Base-by-base conservation (phyloP, 2,888 invertebrate genomes). In the Dimorphilus gyrociliatus region DNA sequence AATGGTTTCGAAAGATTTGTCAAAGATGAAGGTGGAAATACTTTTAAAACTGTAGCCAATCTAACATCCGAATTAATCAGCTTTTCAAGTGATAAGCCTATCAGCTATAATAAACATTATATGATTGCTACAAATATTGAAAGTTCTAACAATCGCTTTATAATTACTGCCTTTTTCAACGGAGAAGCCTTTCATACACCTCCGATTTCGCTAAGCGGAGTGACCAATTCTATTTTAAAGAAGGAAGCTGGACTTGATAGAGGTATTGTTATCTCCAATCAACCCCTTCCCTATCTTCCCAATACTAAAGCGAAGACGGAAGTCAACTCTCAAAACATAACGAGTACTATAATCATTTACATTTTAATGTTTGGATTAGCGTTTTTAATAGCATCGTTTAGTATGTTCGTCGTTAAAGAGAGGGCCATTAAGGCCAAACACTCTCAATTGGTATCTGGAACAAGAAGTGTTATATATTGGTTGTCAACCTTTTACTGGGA, bases 141-240 rank as follows among this genome's bases (percentile, higher is more conserved):
- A 5, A 23, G 41, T 2, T 29, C n/a, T n/a, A n/a, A n/a, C n/a
- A n/a, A n/a, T n/a, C n/a, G n/a, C n/a, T n/a, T n/a, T n/a, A n/a
- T n/a, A n/a, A n/a, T 35, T 36, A 48, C 8, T 0, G 76, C 73
- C 0, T 75, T 75, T 71, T 77, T 80, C 59, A 81, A 81, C 48
- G 79, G 78, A 52, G 76, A 79, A 48, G 76, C 78, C 0, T 74
- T 72, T 46, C 81, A 82, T 51, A 72, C 75, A 27, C 71, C 76
- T 0, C 75, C 76, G 0, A 66, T 74, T 1, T 68, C 78, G 0
- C 55, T 81, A 3, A 70, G 72, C 27, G 35, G 40, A 16, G 25
- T 48, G 4, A 47, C 49, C 37, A 46, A 47, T 23, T 41, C 47
- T 2, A 16, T 53, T 13, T 34, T 53, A 23, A 26, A 30, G n/a